phyloP scores from a whole-genome alignment of 2,797 vertebrate species.

The Catamblyrhynchus diadema region DNA sequence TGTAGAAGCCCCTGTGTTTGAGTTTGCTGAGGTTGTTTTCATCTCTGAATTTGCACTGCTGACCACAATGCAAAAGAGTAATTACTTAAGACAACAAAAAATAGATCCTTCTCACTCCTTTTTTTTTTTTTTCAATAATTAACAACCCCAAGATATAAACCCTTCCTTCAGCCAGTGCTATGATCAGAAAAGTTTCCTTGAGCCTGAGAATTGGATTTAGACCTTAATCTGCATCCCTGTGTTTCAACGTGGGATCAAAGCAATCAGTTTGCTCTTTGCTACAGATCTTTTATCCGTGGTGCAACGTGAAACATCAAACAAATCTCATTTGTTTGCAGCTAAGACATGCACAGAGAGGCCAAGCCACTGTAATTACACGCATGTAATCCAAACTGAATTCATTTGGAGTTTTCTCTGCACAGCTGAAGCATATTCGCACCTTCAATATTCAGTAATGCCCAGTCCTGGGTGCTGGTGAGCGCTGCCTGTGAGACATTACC shows the following conservation, averaged over 20 bases:
- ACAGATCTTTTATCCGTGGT: neutral
- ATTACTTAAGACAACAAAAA: neutral
- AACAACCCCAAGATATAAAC: neutral
- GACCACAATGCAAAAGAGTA: neutral
- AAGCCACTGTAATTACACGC: neutral
- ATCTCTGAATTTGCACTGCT: neutral
- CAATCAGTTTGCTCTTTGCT: neutral
- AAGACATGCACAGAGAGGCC: neutral
- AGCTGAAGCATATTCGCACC: neutral
- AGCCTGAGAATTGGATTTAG: neutral
- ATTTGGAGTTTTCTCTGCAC: neutral
- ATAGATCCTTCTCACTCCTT: neutral
- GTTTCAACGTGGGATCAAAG: neutral
- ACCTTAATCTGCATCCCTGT: neutral
- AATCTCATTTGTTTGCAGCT: slow-evolving; percentile 27
- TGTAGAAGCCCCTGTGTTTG: neutral
- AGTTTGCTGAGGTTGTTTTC: neutral
- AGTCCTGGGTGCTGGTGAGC: neutral
- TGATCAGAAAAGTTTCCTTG: neutral
- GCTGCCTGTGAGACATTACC: neutral
- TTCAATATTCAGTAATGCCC: neutral
- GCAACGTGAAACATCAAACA: slow-evolving; percentile 17
- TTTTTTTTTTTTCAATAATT: neutral
- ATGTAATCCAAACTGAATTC: neutral
- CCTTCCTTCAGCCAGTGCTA: neutral